Percentiles rank a stretch among this genome's conserved stretches.
These are phyloP conservation scores for Trichechus manatus DNA, from an alignment of 2,113 vertebrate genomes.

Conservation along the genomic window DNA sequence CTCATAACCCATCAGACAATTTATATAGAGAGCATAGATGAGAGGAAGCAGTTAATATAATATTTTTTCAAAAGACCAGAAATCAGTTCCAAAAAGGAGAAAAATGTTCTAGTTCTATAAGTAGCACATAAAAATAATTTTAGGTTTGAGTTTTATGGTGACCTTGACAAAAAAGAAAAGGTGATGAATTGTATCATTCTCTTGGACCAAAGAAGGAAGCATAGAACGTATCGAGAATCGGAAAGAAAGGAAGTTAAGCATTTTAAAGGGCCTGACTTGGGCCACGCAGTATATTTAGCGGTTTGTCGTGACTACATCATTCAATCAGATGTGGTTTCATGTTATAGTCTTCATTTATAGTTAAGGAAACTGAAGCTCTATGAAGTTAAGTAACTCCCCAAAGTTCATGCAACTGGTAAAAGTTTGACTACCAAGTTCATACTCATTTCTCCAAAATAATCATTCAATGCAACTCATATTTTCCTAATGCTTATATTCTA, in stretches of 20 bases:
- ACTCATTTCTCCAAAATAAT: conserved; percentile 1
- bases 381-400: neutral
- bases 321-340: neutral
- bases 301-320: neutral
- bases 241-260: neutral
- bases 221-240: neutral
- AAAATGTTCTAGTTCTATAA: neutral
- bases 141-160: conserved; percentile 29
- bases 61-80: neutral
- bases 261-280: neutral
- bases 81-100: neutral
- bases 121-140: neutral
- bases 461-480: neutral
- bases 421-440: neutral
- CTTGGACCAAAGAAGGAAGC: neutral
- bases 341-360: neutral
- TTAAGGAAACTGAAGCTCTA: neutral
- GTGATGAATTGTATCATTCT: neutral
- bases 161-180: neutral
- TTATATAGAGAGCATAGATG: neutral
- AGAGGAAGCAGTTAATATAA: neutral
- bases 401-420: neutral
- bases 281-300: neutral
- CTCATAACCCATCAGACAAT: neutral
- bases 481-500: neutral